phyloP scores from a whole-genome alignment of 2,888 invertebrate genomes.

The Colletes collaris region DNA sequence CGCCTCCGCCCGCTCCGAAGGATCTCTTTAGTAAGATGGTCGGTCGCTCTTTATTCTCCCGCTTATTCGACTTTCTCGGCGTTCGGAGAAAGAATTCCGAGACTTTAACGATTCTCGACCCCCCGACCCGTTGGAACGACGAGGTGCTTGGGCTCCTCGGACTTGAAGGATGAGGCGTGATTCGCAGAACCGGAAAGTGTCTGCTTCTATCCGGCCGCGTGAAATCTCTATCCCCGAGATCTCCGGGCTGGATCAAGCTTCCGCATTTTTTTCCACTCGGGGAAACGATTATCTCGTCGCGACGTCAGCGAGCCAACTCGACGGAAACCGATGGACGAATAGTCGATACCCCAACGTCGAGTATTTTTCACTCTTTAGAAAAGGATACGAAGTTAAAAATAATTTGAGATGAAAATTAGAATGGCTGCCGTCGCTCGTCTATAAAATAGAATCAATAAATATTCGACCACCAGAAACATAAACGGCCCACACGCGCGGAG shows the following conservation, averaged over 20 bases:
- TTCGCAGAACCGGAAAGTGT: slow-evolving; percentile 39
- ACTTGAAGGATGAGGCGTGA: slow-evolving; percentile 55
- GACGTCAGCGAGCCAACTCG: no score
- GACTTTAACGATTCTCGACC: slow-evolving; percentile 60
- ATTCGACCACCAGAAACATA: no score
- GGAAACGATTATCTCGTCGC: not conserved
- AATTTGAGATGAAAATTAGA: no score
- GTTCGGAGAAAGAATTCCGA: slow-evolving; percentile 56
- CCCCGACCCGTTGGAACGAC: slow-evolving; percentile 29
- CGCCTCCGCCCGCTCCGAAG: slow-evolving; percentile 40
- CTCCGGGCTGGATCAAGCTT: slow-evolving; percentile 14
- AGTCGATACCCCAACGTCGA: no score
- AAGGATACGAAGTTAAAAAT: no score
- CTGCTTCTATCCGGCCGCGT: slow-evolving; percentile 10
- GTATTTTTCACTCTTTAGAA: no score
- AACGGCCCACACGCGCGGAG: no score
- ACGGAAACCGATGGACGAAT: not conserved
- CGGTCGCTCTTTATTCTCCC: slow-evolving; percentile 60
- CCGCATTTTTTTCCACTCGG: slow-evolving; percentile 19
- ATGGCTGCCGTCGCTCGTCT: no score
- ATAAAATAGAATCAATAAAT: no score
- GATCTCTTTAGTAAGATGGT: slow-evolving; percentile 61
- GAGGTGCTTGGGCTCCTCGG: slow-evolving; percentile 32
- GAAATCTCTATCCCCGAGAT: slow-evolving; percentile 13
- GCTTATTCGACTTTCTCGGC: slow-evolving; percentile 54